phyloP scores from a whole-genome alignment of 2,888 invertebrate species.

The Pherbina coryleti region DNA sequence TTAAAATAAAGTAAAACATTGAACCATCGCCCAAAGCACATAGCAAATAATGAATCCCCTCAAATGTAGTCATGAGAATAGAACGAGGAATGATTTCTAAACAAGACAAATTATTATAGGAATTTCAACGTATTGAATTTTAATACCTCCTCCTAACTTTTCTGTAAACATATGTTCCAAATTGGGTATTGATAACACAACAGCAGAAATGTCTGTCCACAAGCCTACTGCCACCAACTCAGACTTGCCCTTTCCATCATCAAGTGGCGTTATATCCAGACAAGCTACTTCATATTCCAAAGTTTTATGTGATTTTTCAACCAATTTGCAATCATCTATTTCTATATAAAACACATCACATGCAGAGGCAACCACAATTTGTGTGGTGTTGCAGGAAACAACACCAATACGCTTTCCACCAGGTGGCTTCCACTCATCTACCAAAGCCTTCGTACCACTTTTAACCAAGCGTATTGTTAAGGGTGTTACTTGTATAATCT shows the following conservation, averaged over 20 bases:
- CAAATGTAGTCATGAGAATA: constrained; percentile 93
- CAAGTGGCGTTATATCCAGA: constrained; percentile 89
- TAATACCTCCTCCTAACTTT: constrained; percentile 83
- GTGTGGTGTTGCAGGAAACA: constrained; percentile 83
- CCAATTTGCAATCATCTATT: constrained; percentile 76
- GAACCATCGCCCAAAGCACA: constrained; percentile 98
- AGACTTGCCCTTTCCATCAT: constrained; percentile 74
- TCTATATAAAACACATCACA: constrained; percentile 87
- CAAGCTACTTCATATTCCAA: constrained; percentile 97
- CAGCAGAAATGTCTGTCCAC: constrained; percentile 97
- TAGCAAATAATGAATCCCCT: constrained; percentile 88
- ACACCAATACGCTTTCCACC: constrained; percentile 86
- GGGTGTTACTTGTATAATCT: constrained; percentile 80
- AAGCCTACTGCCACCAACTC: constrained; percentile 91
- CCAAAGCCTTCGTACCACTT: constrained; percentile 75
- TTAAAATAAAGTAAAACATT: constrained; percentile 94
- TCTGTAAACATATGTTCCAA: constrained; percentile 87
- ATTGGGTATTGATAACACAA: constrained; percentile 85
- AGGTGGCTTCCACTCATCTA: constrained; percentile 81
- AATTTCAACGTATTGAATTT: not conserved
- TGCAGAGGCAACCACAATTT: constrained; percentile 89
- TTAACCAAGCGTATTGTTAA: constrained; percentile 80
- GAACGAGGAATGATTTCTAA: constrained; percentile 96
- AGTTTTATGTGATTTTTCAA: constrained; percentile 77
- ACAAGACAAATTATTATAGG: not conserved